A percentile compares a stretch with the other conserved stretches of the same genome.
These are phyloP conservation scores for Megastigmus dorsalis DNA, from an alignment of 2,888 invertebrate genomes.

Conservation along the genomic window DNA sequence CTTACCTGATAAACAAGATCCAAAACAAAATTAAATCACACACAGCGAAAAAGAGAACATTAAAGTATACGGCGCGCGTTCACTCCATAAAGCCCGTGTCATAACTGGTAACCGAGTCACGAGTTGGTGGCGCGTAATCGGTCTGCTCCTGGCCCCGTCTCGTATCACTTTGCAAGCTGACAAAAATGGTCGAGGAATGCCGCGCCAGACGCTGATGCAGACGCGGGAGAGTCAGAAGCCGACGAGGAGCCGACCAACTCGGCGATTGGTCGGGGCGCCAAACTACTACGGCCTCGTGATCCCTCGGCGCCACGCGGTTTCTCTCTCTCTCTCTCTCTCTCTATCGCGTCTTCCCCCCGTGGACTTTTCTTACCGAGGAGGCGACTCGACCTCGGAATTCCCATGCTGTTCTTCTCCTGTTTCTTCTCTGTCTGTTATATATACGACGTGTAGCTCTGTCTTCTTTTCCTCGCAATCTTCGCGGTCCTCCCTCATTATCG, in stretches of 20 bases:
- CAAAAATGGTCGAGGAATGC: constrained; percentile 10
- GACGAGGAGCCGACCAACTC: neutral
- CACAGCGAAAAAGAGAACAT: too few species aligned
- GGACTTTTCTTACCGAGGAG: constrained; percentile 2
- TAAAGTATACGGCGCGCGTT: too few species aligned
- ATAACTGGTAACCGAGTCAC: too few species aligned
- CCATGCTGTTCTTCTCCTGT: neutral
- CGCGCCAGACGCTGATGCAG: neutral
- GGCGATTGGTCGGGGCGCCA: neutral
- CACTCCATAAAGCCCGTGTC: too few species aligned
- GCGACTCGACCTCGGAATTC: constrained; percentile 22
- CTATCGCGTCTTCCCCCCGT: neutral
- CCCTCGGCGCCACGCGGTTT: constrained; percentile 3
- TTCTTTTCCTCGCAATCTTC: constrained; percentile 34
- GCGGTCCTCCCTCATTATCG: constrained; percentile 34
- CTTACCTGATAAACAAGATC: too few species aligned
- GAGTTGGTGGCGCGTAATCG: too few species aligned
- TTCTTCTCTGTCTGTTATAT: neutral
- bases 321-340: too few species aligned
- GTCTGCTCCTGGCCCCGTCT: neutral
- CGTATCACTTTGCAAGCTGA: too few species aligned
- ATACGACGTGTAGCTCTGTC: too few species aligned
- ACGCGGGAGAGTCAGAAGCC: neutral
- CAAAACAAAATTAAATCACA: too few species aligned
- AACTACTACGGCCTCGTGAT: neutral